Conservation (phyloP, 2,113 vertebrate species). For the Oxygymnocypris stewartii region DNA sequence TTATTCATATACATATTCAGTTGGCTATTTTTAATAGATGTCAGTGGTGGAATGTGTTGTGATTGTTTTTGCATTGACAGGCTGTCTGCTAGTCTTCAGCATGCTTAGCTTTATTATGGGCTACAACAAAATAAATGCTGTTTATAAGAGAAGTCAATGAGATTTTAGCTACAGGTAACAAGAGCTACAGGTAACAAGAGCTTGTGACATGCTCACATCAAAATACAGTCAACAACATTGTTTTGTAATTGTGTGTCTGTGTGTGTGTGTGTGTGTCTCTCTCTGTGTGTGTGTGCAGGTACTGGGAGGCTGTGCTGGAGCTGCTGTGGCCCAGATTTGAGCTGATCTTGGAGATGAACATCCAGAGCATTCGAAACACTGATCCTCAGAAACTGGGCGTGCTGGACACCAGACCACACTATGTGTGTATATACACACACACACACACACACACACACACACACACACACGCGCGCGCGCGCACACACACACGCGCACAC, state of each 20-base stretch:
- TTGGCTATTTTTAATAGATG: not conserved
- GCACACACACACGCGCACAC: no score
- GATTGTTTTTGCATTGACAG: no score
- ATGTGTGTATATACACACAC: conserved; percentile 68
- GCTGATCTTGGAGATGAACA: conserved; percentile 89
- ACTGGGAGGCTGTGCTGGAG: conserved; percentile 89
- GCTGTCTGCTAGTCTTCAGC: no score
- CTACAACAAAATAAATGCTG: not conserved
- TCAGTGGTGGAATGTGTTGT: not conserved
- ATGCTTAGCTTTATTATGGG: not conserved
- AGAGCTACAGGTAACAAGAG: no score
- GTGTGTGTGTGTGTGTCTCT: no score
- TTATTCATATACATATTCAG: no score
- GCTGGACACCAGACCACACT: conserved; percentile 88
- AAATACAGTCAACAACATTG: no score
- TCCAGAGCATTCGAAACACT: conserved; percentile 87
- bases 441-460: no score
- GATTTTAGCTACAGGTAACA: no score
- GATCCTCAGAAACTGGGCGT: conserved; percentile 89
- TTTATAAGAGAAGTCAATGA: not conserved
- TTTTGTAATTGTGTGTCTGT: no score
- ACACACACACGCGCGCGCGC: no score
- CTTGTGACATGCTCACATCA: no score
- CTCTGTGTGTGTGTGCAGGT: conserved; percentile 70
- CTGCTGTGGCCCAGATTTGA: conserved; percentile 89